A percentile compares a stretch with the other conserved stretches of the same genome.
These are phyloP conservation scores for Tenualosa thibaudeaui DNA, from an alignment of 2,797 vertebrate species.

Conservation along the genomic window DNA sequence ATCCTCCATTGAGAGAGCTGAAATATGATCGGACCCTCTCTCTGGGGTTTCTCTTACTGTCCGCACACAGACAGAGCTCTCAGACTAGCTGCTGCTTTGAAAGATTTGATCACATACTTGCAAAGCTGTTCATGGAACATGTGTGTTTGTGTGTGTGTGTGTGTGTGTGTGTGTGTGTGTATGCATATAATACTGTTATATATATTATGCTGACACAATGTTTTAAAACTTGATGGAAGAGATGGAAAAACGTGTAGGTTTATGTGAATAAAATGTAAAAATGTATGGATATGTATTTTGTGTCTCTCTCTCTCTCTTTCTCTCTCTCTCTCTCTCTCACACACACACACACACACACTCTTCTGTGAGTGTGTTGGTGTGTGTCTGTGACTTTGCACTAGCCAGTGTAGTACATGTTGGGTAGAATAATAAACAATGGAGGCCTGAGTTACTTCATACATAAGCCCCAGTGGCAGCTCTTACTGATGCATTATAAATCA, in stretches of 20 bases:
- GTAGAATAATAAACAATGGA: conserved; percentile 51
- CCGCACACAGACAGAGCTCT: conserved; percentile 5
- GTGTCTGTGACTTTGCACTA: conserved; percentile 2
- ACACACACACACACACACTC: too few species aligned
- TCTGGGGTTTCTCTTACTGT: conserved; percentile 1
- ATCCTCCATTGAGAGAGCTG: conserved; percentile 56
- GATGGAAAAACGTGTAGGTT: not conserved
- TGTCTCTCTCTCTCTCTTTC: not conserved
- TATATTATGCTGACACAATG: conserved; percentile 7
- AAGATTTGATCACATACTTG: conserved; percentile 20
- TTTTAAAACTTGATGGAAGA: not conserved
- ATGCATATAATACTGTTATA: not conserved
- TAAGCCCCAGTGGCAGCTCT: conserved; percentile 34
- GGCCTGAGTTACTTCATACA: conserved; percentile 40
- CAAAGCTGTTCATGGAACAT: not conserved
- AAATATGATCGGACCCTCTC: conserved; percentile 52
- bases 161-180: not conserved
- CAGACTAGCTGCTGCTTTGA: not conserved
- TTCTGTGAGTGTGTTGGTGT: not conserved
- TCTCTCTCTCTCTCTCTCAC: not conserved
- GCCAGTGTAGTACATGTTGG: conserved; percentile 11
- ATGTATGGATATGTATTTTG: conserved; percentile 10
- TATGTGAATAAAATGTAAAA: not conserved
- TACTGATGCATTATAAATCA: conserved; percentile 47
- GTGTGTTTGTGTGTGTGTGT: not conserved